Percentiles rank a stretch among this genome's conserved stretches.
These are phyloP conservation scores for Drosophila nr. perissopoda DNA, from an alignment of 2,888 invertebrate genomes.

Conservation along the genomic window DNA sequence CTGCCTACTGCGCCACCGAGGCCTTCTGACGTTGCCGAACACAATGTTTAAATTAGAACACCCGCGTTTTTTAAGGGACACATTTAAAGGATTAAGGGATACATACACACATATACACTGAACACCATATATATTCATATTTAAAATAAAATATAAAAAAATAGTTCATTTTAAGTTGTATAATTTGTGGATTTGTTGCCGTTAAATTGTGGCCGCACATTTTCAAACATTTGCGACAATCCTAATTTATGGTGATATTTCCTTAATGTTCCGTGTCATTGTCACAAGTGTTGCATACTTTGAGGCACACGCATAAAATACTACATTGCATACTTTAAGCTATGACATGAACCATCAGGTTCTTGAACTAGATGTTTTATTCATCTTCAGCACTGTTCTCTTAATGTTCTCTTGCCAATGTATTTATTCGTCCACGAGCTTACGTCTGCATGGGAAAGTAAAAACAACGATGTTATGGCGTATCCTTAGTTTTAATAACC, in stretches of 20 bases:
- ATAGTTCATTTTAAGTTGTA: not conserved
- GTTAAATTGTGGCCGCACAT: not conserved
- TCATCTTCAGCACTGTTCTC: not conserved
- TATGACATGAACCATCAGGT: not conserved
- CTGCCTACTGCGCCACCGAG: constrained; percentile 85
- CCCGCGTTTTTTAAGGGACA: not conserved
- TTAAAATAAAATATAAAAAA: too few species aligned
- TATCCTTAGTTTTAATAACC: not conserved
- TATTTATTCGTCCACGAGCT: not conserved
- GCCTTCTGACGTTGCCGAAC: constrained; percentile 56
- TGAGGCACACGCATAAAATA: not conserved
- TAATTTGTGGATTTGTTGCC: not conserved
- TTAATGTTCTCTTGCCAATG: not conserved
- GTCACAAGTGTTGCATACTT: constrained; percentile 1
- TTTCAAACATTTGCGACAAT: not conserved
- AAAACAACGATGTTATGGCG: not conserved
- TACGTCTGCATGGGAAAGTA: not conserved
- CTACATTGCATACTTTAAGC: not conserved
- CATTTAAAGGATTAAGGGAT: too few species aligned
- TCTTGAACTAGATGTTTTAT: not conserved
- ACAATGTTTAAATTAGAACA: not conserved
- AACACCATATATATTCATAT: not conserved
- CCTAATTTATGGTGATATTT: not conserved
- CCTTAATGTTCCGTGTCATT: not conserved
- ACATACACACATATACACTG: not conserved